Evolutionary conservation across 2,113 vertebrate genomes (phyloP).

Genomic region (Felis chaus): DNA sequence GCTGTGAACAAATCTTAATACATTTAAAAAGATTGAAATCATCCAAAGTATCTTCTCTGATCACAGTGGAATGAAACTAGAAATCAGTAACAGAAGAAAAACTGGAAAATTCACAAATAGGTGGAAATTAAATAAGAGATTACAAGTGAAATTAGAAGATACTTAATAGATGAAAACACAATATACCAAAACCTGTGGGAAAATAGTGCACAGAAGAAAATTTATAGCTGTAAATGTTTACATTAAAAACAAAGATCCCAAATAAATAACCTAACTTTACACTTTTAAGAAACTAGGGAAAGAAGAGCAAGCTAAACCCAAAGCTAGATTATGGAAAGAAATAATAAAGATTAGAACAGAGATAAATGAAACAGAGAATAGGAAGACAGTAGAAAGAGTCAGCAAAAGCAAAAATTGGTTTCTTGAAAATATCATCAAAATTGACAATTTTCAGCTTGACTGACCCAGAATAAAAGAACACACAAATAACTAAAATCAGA

Average conservation of each 20-base stretch:
- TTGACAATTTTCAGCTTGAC: neutral
- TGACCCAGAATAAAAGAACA: neutral
- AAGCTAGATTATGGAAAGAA: neutral
- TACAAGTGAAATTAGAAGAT: neutral
- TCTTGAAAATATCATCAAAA: conserved; percentile 23
- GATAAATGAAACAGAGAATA: neutral
- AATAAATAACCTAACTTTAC: neutral
- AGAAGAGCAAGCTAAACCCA: neutral
- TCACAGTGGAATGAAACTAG: neutral
- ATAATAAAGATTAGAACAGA: neutral
- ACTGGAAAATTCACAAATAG: neutral
- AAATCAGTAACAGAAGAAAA: neutral
- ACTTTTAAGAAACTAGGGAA: conserved; percentile 10
- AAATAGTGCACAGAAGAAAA: neutral
- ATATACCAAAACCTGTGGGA: neutral
- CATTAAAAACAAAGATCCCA: neutral
- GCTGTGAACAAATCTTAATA: neutral
- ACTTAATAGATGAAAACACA: neutral
- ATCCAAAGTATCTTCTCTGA: neutral
- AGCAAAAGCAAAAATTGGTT: neutral
- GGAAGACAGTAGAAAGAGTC: neutral
- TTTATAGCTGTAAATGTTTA: neutral
- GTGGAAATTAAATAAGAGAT: neutral
- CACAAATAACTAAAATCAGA: neutral
- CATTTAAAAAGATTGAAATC: conserved; percentile 22